phyloP scores from a whole-genome alignment of 2,113 vertebrate species.

The Pluvianellus socialis region DNA sequence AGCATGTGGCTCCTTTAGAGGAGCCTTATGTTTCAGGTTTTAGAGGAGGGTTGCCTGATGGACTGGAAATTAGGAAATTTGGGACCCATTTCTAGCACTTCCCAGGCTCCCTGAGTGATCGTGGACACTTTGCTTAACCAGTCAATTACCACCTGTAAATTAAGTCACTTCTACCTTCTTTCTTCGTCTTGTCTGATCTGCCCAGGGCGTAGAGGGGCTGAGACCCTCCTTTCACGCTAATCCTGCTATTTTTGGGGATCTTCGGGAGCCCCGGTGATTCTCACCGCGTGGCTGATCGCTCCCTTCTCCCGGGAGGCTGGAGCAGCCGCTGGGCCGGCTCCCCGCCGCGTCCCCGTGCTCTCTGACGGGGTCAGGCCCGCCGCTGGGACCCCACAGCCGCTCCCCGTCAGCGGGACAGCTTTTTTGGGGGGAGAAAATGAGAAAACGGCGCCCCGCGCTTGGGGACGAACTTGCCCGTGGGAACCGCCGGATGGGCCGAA shows the following conservation, averaged over 20 bases:
- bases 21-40: background rate
- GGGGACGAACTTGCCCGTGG: background rate
- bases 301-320: background rate
- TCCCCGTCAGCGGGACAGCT: background rate
- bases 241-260: background rate
- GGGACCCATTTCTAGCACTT: background rate
- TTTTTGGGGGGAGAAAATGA: background rate
- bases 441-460: no score
- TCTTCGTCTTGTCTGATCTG: background rate
- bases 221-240: background rate
- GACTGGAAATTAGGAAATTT: background rate
- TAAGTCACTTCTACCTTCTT: background rate
- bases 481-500: background rate
- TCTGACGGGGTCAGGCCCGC: background rate
- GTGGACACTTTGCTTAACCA: background rate
- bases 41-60: background rate
- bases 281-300: no score
- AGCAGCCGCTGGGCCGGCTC: background rate
- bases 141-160: background rate
- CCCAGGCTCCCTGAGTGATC: background rate
- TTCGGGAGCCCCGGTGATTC: no score
- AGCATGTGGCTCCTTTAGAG: background rate
- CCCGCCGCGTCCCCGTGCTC: background rate
- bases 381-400: background rate
- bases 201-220: background rate